A percentile compares a stretch with the other conserved stretches of the same genome.
Conservation (phyloP, 1,140 invertebrate genomes). For the Tetranychus urticae region DNA sequence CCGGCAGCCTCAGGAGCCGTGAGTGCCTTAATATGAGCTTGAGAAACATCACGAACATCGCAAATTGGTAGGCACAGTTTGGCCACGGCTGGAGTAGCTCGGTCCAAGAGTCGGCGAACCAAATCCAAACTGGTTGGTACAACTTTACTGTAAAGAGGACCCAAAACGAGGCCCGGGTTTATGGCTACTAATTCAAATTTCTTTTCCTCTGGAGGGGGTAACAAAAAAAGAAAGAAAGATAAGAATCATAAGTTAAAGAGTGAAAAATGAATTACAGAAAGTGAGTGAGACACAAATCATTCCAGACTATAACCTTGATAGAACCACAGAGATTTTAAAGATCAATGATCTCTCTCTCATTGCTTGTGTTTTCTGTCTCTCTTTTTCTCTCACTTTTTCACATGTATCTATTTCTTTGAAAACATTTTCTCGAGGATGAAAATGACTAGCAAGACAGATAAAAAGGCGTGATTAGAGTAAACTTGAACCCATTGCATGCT, state of each 20-base stretch:
- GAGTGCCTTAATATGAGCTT: slow-evolving; percentile 30
- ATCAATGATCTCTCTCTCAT: too few species aligned
- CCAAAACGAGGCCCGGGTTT: slow-evolving; percentile 29
- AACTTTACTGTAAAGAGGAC: slow-evolving; percentile 24
- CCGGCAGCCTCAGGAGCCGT: slow-evolving; percentile 24
- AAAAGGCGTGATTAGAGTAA: not conserved
- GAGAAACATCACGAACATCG: slow-evolving; percentile 31
- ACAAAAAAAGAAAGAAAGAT: not conserved
- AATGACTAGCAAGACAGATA: not conserved
- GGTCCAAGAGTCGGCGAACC: slow-evolving; percentile 23
- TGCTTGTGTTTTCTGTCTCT: too few species aligned
- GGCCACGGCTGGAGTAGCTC: slow-evolving; percentile 24
- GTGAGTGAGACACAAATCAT: too few species aligned
- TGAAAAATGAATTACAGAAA: not conserved
- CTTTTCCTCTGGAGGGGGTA: slow-evolving; percentile 17
- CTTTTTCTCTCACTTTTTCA: too few species aligned
- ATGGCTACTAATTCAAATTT: slow-evolving; percentile 28
- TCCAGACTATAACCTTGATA: too few species aligned
- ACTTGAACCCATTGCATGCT: too few species aligned
- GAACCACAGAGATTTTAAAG: too few species aligned
- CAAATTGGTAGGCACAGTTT: slow-evolving; percentile 25
- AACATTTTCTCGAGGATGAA: not conserved
- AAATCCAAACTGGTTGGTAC: slow-evolving; percentile 22
- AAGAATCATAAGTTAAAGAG: not conserved
- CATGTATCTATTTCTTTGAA: too few species aligned